Evolutionary conservation across 2,797 vertebrate species (phyloP), one percentile per base, ranked within the genome.

Genomic region (Melanotaenia pygmaea): DNA sequence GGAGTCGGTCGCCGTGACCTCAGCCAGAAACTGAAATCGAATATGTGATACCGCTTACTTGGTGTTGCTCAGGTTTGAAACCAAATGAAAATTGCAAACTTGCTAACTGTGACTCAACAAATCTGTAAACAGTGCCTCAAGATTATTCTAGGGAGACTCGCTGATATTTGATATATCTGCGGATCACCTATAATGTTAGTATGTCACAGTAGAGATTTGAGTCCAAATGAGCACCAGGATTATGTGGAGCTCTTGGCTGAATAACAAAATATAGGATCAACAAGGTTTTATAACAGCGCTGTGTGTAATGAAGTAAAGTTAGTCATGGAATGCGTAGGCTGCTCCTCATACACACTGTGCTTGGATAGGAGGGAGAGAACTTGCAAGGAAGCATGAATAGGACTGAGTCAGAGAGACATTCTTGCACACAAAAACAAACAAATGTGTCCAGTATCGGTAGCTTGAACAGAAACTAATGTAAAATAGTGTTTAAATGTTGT

Each of bases 1-100:
- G 37, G 40, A 69, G 70, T 47, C 34, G 69, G 66, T 70, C 2
- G n/a, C 80, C 66, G 34, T 65, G 32, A 59, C 68, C 53, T 67
- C 28, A 76, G 58, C 45, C 34, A 9, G 16, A 53, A 63, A 40
- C 47, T 50, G 5, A 11, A 5, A 8, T 20, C 35, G 24, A 0
- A 76, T 35, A 43, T 30, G 11, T 26, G 51, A 47, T 43, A 20
- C n/a, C 0, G 0, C 9, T 12, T 1, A 26, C 45, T 38, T 58
- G 24, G 47, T 40, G 5, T 51, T 3, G n/a, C 9, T 74, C 50
- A 56, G 13, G 9, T 5, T n/a, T 13, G 2, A 37, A 59, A 66
- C 5, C 18, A 64, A 67, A 58, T n/a, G 1, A 58, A 51, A 70
- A 64, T 3, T 11, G 5, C 59, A 35, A 9, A 60, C 32, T 12